Base-by-base conservation (phyloP, 1,140 invertebrate species). In the Hetaerina americana region DNA sequence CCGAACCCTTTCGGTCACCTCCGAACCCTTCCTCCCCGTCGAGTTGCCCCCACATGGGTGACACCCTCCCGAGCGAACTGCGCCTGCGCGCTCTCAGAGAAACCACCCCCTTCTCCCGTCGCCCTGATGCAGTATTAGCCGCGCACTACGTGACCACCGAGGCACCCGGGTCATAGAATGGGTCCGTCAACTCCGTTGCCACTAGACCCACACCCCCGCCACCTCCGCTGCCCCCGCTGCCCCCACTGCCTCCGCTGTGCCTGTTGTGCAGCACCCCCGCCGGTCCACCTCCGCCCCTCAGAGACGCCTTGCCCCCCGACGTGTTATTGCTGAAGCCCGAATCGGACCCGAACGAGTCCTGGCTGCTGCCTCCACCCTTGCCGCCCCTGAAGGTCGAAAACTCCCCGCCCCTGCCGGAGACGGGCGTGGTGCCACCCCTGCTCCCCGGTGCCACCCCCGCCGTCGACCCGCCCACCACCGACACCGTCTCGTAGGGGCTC, bases 271-370 rank as follows among this genome's bases (percentile, higher is more conserved):
- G n/a, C n/a, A n/a, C n/a, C n/a, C n/a, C n/a, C n/a, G n/a, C n/a
- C n/a, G n/a, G n/a, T n/a, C 49, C 49, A 22, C 12, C 22, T 18
- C 12, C n/a, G 24, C 67, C 67, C n/a, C 67, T 68, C 12, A 22
- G 12, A 12, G 49, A 57, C 12, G 12, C 22, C 25, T 26, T 28
- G 67, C 67, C 67, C 15, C 67, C 67, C 12, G 67, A 68, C 6
- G 88, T 89, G 73, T 89, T 85, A 76, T 89, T 87, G 75, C 87
- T 89, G 76, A 89, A 89, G 0, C 88, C 87, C 24, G 87, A 89
- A 77, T 89, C 88, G 25, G 86, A 88, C 5, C 86, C 86, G 66
- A 88, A 87, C 1, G 87, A 88, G 74, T 84, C 83, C 12, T 82
- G 81, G 5, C 81, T 27, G 24, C 77, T 72, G 10, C 80, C 79